A percentile compares a stretch with the other conserved stretches of the same genome.
These are phyloP conservation scores for Cheilosia vulpina DNA, from an alignment of 2,888 invertebrate species.

Conservation along the genomic window DNA sequence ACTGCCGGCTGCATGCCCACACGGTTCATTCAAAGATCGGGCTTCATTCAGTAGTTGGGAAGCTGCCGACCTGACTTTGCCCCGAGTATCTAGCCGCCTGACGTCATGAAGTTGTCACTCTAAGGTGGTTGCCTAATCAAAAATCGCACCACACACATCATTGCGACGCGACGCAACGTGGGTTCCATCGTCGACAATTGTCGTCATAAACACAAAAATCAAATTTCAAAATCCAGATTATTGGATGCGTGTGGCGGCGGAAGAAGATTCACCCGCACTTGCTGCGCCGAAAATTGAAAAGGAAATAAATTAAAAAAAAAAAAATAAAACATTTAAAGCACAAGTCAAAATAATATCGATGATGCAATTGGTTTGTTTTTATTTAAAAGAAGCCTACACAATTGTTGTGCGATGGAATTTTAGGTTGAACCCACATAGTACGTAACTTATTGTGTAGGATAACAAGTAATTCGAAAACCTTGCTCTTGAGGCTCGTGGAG, in stretches of 20 bases:
- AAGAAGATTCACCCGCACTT: slow-evolving; percentile 61
- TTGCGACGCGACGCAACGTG: slow-evolving; percentile 37
- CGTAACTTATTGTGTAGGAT: slow-evolving; percentile 68
- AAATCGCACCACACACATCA: slow-evolving; percentile 44
- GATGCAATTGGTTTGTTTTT: slow-evolving; percentile 62
- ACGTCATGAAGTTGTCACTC: slow-evolving; percentile 72
- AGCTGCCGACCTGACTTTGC: slow-evolving; percentile 59
- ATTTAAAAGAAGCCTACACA: slow-evolving; percentile 62
- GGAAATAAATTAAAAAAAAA: neutral
- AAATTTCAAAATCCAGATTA: slow-evolving; percentile 19
- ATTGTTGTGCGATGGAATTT: slow-evolving; percentile 55
- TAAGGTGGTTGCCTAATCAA: slow-evolving; percentile 67
- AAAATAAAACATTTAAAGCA: no score
- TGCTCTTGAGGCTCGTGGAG: slow-evolving; percentile 64
- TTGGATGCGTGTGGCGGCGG: slow-evolving; percentile 38
- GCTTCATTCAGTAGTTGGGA: slow-evolving; percentile 70
- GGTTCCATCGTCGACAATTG: slow-evolving; percentile 43
- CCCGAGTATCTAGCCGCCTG: slow-evolving; percentile 48
- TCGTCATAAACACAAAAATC: slow-evolving; percentile 16
- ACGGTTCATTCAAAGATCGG: slow-evolving; percentile 68
- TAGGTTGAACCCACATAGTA: slow-evolving; percentile 70
- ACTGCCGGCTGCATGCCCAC: slow-evolving; percentile 72
- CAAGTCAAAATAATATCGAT: slow-evolving; percentile 41
- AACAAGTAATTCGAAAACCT: slow-evolving; percentile 73
- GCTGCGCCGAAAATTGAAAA: slow-evolving; percentile 49